A percentile compares a stretch with the other conserved stretches of the same genome.
phyloP scores from a whole-genome alignment of 2,888 invertebrate genomes.

The Endomychus coccineus region DNA sequence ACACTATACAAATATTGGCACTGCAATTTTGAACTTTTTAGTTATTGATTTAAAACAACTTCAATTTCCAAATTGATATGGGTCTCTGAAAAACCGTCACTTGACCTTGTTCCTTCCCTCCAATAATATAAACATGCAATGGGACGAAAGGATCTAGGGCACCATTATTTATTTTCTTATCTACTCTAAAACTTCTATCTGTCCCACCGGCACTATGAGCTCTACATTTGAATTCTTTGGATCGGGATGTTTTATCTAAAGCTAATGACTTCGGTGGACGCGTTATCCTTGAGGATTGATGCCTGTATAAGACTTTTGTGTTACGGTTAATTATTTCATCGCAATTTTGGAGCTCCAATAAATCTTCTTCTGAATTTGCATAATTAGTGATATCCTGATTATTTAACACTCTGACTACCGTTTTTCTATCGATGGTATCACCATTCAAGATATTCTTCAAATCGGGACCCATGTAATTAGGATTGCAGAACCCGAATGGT shows the following conservation, averaged over 20 bases:
- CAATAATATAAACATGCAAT: conserved; percentile 62
- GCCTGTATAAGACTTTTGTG: conserved; percentile 38
- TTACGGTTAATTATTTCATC: conserved; percentile 35
- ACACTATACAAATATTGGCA: too few species aligned
- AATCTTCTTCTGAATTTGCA: conserved; percentile 27
- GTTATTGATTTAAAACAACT: conserved; percentile 45
- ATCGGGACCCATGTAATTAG: conserved; percentile 66
- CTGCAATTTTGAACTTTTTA: background rate
- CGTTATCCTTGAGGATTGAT: conserved; percentile 30
- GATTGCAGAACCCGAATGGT: conserved; percentile 65
- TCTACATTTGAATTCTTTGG: conserved; percentile 36
- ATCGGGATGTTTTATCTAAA: conserved; percentile 40
- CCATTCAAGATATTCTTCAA: conserved; percentile 40
- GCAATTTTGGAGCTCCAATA: conserved; percentile 37
- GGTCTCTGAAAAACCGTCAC: conserved; percentile 69
- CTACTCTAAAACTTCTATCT: conserved; percentile 41
- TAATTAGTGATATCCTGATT: conserved; percentile 17
- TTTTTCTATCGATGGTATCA: conserved; percentile 26
- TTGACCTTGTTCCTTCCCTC: conserved; percentile 73
- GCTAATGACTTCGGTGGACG: conserved; percentile 47
- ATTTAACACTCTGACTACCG: conserved; percentile 23
- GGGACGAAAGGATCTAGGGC: conserved; percentile 46
- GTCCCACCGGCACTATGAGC: conserved; percentile 53
- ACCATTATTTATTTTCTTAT: conserved; percentile 27
- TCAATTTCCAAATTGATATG: conserved; percentile 71